Percentiles rank a stretch among this genome's conserved stretches.
Evolutionary conservation across 2,888 invertebrate genomes (phyloP).

Genomic region (Eledona agricola): DNA sequence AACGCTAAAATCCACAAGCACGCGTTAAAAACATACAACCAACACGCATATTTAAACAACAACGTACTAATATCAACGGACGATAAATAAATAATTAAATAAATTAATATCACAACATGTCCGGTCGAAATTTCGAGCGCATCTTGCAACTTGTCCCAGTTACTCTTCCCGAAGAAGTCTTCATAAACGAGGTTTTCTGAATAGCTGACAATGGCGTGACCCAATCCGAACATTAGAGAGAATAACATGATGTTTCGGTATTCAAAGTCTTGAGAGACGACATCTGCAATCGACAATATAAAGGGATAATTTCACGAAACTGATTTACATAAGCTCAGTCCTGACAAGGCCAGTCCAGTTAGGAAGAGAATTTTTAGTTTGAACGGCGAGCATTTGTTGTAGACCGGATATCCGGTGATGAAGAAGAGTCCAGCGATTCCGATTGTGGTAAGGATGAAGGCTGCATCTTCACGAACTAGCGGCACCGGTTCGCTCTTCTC

Average conservation of each 20-base stretch:
- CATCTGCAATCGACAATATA: slow-evolving; percentile 42
- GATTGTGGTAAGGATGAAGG: slow-evolving; percentile 46
- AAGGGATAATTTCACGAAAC: neutral
- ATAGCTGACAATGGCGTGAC: slow-evolving; percentile 64
- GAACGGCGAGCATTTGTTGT: slow-evolving; percentile 41
- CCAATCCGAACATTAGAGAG: slow-evolving; percentile 65
- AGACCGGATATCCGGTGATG: slow-evolving; percentile 43
- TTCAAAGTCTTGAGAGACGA: slow-evolving; percentile 48
- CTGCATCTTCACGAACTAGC: slow-evolving; percentile 39
- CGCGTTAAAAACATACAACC: slow-evolving; percentile 42
- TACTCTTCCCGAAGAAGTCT: slow-evolving; percentile 64
- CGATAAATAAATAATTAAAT: slow-evolving; percentile 45
- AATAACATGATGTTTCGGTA: slow-evolving; percentile 65
- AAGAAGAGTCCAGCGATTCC: slow-evolving; percentile 51
- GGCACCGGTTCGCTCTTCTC: neutral
- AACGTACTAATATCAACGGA: slow-evolving; percentile 41
- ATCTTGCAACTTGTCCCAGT: slow-evolving; percentile 65
- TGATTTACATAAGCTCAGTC: slow-evolving; percentile 48
- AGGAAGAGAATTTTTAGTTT: slow-evolving; percentile 42
- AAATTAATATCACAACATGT: slow-evolving; percentile 57
- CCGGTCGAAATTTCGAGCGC: slow-evolving; percentile 64
- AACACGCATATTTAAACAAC: slow-evolving; percentile 37
- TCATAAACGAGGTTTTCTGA: slow-evolving; percentile 64
- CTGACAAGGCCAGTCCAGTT: slow-evolving; percentile 43
- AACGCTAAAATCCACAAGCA: slow-evolving; percentile 44